phyloP scores from a whole-genome alignment of 1,140 invertebrate species.

The Ips typographus region DNA sequence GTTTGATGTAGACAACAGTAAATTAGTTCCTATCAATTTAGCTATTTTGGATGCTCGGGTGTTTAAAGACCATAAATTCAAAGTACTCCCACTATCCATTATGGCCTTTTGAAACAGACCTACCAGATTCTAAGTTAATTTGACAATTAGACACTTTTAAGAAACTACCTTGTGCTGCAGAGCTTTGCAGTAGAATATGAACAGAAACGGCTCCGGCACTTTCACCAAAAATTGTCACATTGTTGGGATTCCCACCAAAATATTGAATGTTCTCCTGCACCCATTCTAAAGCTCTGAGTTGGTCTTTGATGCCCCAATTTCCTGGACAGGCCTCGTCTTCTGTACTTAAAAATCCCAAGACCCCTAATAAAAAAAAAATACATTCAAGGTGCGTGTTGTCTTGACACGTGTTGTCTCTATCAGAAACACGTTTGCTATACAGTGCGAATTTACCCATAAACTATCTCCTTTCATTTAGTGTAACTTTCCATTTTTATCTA shows the following conservation, averaged over 20 bases:
- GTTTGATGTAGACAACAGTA: neutral
- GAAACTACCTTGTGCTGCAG: neutral
- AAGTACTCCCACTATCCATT: conserved; percentile 14
- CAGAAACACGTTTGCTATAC: no score
- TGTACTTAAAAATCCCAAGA: conserved; percentile 14
- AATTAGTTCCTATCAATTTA: neutral
- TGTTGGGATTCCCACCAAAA: conserved; percentile 12
- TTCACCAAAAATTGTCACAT: conserved; percentile 17
- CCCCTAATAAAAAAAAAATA: neutral
- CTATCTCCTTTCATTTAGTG: no score
- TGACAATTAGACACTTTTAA: neutral
- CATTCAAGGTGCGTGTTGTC: no score
- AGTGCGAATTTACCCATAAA: no score
- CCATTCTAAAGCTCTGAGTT: conserved; percentile 9
- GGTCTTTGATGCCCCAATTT: conserved; percentile 20
- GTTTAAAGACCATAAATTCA: conserved; percentile 20
- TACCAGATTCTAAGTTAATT: neutral
- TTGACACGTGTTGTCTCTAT: no score
- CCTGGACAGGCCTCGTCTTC: conserved; percentile 12
- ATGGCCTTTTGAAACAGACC: conserved; percentile 16
- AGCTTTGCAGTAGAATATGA: conserved; percentile 10
- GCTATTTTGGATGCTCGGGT: conserved; percentile 11
- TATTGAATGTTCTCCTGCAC: conserved; percentile 12
- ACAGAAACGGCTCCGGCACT: conserved; percentile 16
- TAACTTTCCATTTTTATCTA: no score